phyloP scores from a whole-genome alignment of 2,113 vertebrate genomes.

The Zingel zingel region DNA sequence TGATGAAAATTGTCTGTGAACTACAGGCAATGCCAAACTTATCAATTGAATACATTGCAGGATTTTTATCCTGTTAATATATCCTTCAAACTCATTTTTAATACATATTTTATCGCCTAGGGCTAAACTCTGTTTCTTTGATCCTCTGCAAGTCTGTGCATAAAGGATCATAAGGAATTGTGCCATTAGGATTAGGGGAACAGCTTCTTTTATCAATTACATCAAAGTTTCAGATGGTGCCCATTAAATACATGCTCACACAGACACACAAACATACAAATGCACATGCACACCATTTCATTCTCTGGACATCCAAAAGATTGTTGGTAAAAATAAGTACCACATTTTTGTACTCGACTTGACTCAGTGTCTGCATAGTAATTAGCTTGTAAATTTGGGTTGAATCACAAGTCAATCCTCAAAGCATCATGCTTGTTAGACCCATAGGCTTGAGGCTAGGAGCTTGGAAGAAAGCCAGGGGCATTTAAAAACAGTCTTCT shows the following conservation, averaged over 20 bases:
- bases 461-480: slow-evolving; percentile 75
- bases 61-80: slow-evolving; percentile 84
- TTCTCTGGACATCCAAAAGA: slow-evolving; percentile 71
- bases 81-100: slow-evolving; percentile 83
- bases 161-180: slow-evolving; percentile 87
- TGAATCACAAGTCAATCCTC: slow-evolving; percentile 81
- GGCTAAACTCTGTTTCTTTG: slow-evolving; percentile 83
- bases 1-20: slow-evolving; percentile 73
- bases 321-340: slow-evolving; percentile 74
- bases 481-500: slow-evolving; percentile 78
- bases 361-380: slow-evolving; percentile 72
- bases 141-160: slow-evolving; percentile 83
- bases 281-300: slow-evolving; percentile 50
- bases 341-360: slow-evolving; percentile 65
- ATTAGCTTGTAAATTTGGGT: slow-evolving; percentile 77
- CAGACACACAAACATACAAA: slow-evolving; percentile 56
- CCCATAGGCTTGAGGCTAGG: slow-evolving; percentile 70
- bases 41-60: slow-evolving; percentile 82
- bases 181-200: slow-evolving; percentile 83
- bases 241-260: slow-evolving; percentile 76
- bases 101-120: slow-evolving; percentile 81
- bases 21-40: slow-evolving; percentile 69
- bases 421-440: slow-evolving; percentile 82
- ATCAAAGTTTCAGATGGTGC: slow-evolving; percentile 83
- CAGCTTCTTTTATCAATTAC: slow-evolving; percentile 85